These are phyloP conservation scores for Amphipoea oculea DNA, from an alignment of 2,888 invertebrate genomes.

Conservation along the genomic window DNA sequence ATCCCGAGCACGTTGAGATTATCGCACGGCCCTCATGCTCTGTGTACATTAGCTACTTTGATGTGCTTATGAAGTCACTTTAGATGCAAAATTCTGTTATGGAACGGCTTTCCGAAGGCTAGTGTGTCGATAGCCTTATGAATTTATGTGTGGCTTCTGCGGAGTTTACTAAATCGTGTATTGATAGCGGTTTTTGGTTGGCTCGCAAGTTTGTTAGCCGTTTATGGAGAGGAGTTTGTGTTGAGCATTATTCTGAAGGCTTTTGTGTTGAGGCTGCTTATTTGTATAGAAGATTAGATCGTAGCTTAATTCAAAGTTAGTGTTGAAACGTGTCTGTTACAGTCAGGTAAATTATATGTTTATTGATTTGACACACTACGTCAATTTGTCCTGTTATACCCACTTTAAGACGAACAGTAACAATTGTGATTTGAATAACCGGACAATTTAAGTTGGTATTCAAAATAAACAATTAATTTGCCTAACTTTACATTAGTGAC, in stretches of 20 bases:
- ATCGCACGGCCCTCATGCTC: constrained; percentile 42
- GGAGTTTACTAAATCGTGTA: constrained; percentile 53
- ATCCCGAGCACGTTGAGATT: constrained; percentile 48
- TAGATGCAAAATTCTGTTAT: constrained; percentile 65
- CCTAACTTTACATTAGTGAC: not conserved
- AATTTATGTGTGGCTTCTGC: constrained; percentile 61
- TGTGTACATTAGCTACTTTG: constrained; percentile 70
- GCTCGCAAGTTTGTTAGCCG: constrained; percentile 35
- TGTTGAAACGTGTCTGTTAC: not conserved
- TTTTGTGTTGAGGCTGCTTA: not conserved
- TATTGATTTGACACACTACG: not conserved
- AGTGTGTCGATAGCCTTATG: constrained; percentile 61
- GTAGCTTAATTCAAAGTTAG: not conserved
- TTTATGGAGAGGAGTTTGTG: constrained; percentile 26
- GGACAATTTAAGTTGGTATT: not conserved
- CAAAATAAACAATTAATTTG: not conserved
- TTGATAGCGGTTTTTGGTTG: constrained; percentile 60
- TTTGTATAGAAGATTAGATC: not conserved
- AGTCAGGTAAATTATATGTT: not conserved
- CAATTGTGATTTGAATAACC: not conserved
- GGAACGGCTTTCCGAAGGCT: constrained; percentile 57
- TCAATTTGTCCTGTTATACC: not conserved
- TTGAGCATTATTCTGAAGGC: constrained; percentile 29
- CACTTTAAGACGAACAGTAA: not conserved
- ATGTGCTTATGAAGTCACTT: constrained; percentile 73